Conservation (phyloP, 2,888 invertebrate genomes). For the Scotopteryx bipunctaria region DNA sequence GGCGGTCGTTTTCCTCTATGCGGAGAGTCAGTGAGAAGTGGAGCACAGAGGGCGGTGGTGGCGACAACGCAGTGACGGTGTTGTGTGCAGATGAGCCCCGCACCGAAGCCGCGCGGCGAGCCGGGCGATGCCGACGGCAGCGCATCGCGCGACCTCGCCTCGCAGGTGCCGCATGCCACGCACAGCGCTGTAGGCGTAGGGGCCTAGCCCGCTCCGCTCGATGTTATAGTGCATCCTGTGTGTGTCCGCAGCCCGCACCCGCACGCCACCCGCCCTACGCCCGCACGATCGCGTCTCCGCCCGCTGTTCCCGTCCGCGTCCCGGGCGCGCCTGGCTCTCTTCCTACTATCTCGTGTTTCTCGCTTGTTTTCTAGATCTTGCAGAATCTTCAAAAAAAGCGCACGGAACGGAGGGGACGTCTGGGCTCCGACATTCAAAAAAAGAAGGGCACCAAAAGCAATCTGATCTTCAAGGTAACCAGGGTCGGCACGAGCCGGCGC, state of each 20-base stretch:
- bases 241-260: conserved; percentile 61
- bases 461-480: conserved; percentile 99
- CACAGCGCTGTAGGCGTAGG: conserved; percentile 66
- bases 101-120: conserved; percentile 76
- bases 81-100: conserved; percentile 82
- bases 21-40: conserved; percentile 82
- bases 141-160: conserved; percentile 76
- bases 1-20: conserved; percentile 46
- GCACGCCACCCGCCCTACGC: conserved; percentile 60
- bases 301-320: conserved; percentile 67
- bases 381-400: conserved; percentile 99
- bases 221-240: conserved; percentile 78
- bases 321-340: conserved; percentile 82
- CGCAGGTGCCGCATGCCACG: conserved; percentile 76
- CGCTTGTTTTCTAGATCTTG: conserved; percentile 98
- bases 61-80: conserved; percentile 75
- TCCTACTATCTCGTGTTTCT: conserved; percentile 93
- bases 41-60: conserved; percentile 73
- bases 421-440: conserved; percentile 95
- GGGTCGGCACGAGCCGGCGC: conserved; percentile 83
- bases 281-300: conserved; percentile 64
- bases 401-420: conserved; percentile 98
- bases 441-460: conserved; percentile 98
- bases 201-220: conserved; percentile 76
- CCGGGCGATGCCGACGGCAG: conserved; percentile 69